Evolutionary conservation across 2,888 invertebrate genomes (phyloP).

Genomic region (Adelphocoris suturalis): DNA sequence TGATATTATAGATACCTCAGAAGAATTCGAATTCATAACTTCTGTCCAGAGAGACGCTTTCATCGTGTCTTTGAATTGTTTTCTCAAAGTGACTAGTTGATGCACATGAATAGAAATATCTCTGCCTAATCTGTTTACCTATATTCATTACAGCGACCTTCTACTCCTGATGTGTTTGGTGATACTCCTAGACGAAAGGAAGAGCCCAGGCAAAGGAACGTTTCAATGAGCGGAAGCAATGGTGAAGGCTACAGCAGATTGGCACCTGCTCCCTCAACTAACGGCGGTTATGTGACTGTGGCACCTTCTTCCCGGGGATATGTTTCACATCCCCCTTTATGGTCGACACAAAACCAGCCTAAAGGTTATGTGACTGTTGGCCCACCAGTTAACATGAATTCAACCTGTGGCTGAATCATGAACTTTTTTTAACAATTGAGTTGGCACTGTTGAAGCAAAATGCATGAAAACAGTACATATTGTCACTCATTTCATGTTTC

Average conservation of each 20-base stretch:
- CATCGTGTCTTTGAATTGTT: too few species aligned
- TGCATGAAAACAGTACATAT: slow-evolving; percentile 25
- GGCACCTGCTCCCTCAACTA: slow-evolving; percentile 65
- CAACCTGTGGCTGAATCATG: background rate
- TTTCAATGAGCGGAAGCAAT: slow-evolving; percentile 67
- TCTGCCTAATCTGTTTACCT: background rate
- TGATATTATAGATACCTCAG: too few species aligned
- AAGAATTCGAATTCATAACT: too few species aligned
- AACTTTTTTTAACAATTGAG: background rate
- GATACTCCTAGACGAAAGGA: slow-evolving; percentile 64
- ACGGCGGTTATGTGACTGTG: slow-evolving; percentile 69
- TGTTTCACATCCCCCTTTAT: slow-evolving; percentile 71
- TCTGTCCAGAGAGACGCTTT: too few species aligned
- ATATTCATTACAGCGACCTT: slow-evolving; percentile 50
- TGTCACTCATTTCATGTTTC: slow-evolving; percentile 28
- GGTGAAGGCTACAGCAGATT: slow-evolving; percentile 72
- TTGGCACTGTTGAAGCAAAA: slow-evolving; percentile 9
- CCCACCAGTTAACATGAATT: slow-evolving; percentile 42
- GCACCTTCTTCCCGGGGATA: slow-evolving; percentile 71
- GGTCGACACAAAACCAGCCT: slow-evolving; percentile 63
- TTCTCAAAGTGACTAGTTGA: too few species aligned
- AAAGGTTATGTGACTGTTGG: slow-evolving; percentile 71
- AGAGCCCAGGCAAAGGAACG: slow-evolving; percentile 66
- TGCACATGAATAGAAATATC: too few species aligned
- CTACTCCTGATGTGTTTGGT: slow-evolving; percentile 71